Conservation (phyloP, 2,797 vertebrate species). For the Scolopax bukidnonensis region DNA sequence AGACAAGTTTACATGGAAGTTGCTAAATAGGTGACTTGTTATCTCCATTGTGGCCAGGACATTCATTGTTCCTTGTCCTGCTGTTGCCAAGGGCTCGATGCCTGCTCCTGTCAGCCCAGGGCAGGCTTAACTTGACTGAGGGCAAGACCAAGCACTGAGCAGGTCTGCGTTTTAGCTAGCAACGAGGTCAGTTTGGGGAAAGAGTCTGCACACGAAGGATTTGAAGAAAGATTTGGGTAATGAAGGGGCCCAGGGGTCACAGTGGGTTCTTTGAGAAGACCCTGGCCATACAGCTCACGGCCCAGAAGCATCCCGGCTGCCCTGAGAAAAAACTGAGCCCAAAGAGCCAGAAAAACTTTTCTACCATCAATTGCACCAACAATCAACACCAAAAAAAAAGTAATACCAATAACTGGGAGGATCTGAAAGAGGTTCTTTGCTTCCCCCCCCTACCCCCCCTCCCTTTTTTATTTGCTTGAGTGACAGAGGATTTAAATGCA, state of each 20-base stretch:
- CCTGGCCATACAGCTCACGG: neutral
- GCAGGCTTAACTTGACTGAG: neutral
- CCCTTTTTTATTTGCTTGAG: slow-evolving; percentile 52
- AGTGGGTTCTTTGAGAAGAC: neutral
- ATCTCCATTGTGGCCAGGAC: neutral
- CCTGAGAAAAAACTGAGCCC: neutral
- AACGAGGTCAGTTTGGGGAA: neutral
- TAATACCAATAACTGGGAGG: slow-evolving; percentile 15
- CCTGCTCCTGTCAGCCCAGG: neutral
- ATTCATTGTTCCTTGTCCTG: neutral
- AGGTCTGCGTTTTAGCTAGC: neutral
- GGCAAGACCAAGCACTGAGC: neutral
- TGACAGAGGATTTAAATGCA: slow-evolving; percentile 77
- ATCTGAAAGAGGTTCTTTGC: slow-evolving; percentile 55
- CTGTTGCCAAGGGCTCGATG: neutral
- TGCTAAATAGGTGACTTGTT: neutral
- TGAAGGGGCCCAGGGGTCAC: neutral
- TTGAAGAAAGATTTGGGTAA: slow-evolving; percentile 2
- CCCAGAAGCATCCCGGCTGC: neutral
- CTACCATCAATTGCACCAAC: neutral
- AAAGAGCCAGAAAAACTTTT: neutral
- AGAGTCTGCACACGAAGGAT: neutral
- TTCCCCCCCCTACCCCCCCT: neutral
- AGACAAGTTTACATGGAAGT: neutral
- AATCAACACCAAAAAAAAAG: neutral